Percentiles rank a stretch among this genome's conserved stretches.
These are phyloP conservation scores for Psammodynastes pulverulentus DNA, from an alignment of 2,113 vertebrate genomes.

Conservation along the genomic window DNA sequence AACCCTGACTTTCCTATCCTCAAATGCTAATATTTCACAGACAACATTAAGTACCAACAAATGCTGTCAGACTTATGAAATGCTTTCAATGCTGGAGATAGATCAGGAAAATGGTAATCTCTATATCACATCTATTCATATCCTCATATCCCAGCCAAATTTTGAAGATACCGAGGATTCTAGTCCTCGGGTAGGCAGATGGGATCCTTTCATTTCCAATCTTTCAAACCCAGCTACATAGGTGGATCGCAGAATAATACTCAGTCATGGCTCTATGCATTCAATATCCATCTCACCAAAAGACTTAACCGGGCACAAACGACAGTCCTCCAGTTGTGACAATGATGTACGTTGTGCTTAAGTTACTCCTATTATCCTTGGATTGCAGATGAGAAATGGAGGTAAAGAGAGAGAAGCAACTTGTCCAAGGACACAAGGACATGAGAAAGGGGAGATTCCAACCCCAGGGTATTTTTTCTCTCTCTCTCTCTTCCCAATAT, in stretches of 20 bases:
- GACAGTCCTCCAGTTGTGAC: not conserved
- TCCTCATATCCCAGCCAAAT: not conserved
- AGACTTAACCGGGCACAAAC: not conserved
- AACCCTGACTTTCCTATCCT: not conserved
- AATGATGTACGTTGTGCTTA: not conserved
- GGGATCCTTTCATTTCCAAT: not conserved
- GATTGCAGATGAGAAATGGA: not conserved
- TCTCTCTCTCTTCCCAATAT: not conserved
- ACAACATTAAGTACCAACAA: not conserved
- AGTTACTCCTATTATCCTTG: not conserved
- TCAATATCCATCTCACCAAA: not conserved
- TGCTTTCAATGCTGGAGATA: not conserved
- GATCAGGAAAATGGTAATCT: not conserved
- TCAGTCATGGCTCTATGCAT: not conserved
- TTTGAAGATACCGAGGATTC: not conserved
- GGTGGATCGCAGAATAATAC: not conserved
- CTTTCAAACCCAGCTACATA: not conserved
- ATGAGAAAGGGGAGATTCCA: not conserved
- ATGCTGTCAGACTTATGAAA: too few relatives aligned
- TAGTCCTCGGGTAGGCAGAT: not conserved
- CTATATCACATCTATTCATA: not conserved
- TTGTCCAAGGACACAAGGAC: not conserved
- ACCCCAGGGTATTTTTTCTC: not conserved
- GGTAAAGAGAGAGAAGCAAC: not conserved
- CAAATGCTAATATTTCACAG: not conserved